phyloP scores from a whole-genome alignment of 2,888 invertebrate genomes.

The Ptychoptera albimana region DNA sequence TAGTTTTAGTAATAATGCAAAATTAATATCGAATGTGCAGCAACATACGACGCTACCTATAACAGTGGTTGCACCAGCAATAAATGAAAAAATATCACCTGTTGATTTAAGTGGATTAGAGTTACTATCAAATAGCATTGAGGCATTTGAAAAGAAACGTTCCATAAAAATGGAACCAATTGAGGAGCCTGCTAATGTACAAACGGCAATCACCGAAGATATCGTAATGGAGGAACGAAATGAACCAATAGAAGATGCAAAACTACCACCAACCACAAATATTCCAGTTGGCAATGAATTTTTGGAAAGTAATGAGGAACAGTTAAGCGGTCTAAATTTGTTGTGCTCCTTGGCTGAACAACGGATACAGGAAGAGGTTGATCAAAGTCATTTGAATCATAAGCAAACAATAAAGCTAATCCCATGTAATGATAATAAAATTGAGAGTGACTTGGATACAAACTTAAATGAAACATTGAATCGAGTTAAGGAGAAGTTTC shows the following conservation, averaged over 20 bases:
- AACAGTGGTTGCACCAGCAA: slow-evolving; percentile 3
- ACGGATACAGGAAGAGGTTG: slow-evolving; percentile 58
- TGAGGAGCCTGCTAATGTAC: slow-evolving; percentile 5
- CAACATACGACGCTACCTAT: slow-evolving; percentile 4
- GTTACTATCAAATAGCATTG: slow-evolving; percentile 69
- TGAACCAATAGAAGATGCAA: slow-evolving; percentile 27
- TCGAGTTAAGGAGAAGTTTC: slow-evolving; percentile 14
- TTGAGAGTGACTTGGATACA: slow-evolving; percentile 18
- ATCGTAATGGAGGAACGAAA: slow-evolving; percentile 25
- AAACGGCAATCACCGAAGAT: slow-evolving; percentile 9
- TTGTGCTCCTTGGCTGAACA: slow-evolving; percentile 75
- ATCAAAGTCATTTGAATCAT: slow-evolving; percentile 12
- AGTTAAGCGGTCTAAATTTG: slow-evolving; percentile 51
- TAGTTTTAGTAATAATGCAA: too few relatives aligned
- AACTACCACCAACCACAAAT: slow-evolving; percentile 14
- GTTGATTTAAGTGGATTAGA: slow-evolving; percentile 70
- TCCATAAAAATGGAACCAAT: slow-evolving; percentile 24
- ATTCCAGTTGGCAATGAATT: neutral
- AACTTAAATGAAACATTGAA: slow-evolving; percentile 12
- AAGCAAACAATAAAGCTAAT: too few relatives aligned
- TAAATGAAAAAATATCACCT: slow-evolving; percentile 12
- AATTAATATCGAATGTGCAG: too few relatives aligned
- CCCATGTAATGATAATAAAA: too few relatives aligned
- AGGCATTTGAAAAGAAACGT: slow-evolving; percentile 38
- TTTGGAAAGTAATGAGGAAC: slow-evolving; percentile 20